phyloP scores from a whole-genome alignment of 2,888 invertebrate genomes.

The Bombyx huttoni region DNA sequence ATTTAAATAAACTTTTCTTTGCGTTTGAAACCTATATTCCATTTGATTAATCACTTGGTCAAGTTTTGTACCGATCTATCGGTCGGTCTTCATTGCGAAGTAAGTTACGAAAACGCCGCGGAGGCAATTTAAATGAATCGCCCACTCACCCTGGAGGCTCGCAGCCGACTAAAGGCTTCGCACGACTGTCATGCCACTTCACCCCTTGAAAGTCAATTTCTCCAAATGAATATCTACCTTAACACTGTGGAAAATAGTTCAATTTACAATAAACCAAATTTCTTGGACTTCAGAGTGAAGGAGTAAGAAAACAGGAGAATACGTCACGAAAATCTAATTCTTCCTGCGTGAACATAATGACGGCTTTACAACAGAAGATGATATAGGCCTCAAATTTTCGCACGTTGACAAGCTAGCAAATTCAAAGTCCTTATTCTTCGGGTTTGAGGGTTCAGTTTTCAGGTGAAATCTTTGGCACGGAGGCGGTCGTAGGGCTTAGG shows the following conservation, averaged over 20 bases:
- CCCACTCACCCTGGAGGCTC: constrained; percentile 43
- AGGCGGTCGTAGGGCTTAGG: constrained; percentile 71
- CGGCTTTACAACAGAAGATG: constrained; percentile 59
- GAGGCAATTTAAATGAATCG: constrained; percentile 19
- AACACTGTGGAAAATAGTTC: constrained; percentile 14
- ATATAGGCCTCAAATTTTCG: constrained; percentile 41
- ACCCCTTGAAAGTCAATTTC: constrained; percentile 22
- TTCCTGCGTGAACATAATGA: constrained; percentile 61
- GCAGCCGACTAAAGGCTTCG: constrained; percentile 52
- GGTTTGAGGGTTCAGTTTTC: constrained; percentile 55
- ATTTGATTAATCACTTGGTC: no score
- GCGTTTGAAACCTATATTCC: no score
- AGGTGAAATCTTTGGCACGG: constrained; percentile 35
- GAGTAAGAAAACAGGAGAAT: constrained; percentile 36
- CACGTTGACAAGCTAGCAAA: constrained; percentile 29
- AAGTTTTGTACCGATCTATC: no score
- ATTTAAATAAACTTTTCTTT: no score
- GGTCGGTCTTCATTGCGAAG: constrained; percentile 33
- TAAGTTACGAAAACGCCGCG: constrained; percentile 43
- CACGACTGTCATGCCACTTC: constrained; percentile 25
- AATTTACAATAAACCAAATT: constrained; percentile 15
- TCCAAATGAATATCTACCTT: constrained; percentile 27
- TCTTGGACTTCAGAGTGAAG: constrained; percentile 15
- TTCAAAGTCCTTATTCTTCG: constrained; percentile 36
- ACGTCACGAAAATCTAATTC: constrained; percentile 61